Base-by-base conservation (phyloP, 1,140 invertebrate species). In the Drosophila mojavensis region DNA sequence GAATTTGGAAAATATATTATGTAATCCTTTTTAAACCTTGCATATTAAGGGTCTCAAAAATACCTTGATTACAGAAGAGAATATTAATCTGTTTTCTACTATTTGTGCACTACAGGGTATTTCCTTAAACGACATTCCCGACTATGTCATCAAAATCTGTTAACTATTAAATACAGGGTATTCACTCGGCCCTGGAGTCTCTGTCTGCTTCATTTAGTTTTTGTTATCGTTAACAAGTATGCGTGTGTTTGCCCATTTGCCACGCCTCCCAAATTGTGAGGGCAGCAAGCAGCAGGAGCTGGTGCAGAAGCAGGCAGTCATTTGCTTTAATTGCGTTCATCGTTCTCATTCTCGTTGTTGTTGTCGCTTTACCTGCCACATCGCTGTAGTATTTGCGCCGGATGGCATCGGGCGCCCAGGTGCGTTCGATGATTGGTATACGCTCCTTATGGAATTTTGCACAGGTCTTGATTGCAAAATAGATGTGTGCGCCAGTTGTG, bases 391-490 rank as follows among this genome's bases (percentile, higher is more conserved):
- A 97, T 81, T 95, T 94, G 70, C 97, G 94, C 83, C 96, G 93
- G 15, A 93, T 90, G 7, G 94, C 94, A 82, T 96, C 94, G 73
- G 94, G 94, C 7, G 94, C 95, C 97, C 97, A 98, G 1, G 97
- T 97, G 60, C 94, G 94, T 93, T 96, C 94, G 15, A 98, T 95
- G 33, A 97, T 93, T 66, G 95, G 94, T 39, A 97, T 94, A 93
- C 97, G 94, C 59, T 95, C 94, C 43, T 92, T 77, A 91, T 98
- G 97, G 93, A 95, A 97, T 89, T 97, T 96, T 58, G 93, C 93
- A 93, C 96, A 98, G 11, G 97, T 98, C 94, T 98, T 98, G 50
- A 98, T 95, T 67, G 97, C 97, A 92, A 98, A 96, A 94, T 95
- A 97, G 70, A 97, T 93, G 65, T 88, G 59, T 50, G 83, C 73